These are phyloP conservation scores for Crocidura indochinensis DNA, from an alignment of 2,797 vertebrate species.

Conservation along the genomic window DNA sequence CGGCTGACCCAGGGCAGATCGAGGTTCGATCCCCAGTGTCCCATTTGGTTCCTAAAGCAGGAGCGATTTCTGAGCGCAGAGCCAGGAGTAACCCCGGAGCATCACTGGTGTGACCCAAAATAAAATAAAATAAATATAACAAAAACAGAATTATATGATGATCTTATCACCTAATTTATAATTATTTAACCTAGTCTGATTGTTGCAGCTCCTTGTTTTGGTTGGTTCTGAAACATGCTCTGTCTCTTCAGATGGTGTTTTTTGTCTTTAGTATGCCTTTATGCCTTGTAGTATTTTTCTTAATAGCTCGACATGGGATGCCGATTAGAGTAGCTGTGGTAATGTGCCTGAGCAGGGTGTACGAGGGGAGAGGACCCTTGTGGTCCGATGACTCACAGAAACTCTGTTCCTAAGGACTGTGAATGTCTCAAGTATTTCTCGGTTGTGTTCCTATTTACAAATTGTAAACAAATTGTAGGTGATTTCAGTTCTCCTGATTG, in stretches of 20 bases:
- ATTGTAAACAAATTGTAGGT: too few species aligned
- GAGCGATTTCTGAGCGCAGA: too few species aligned
- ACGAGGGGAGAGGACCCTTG: background rate
- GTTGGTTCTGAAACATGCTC: constrained; percentile 24
- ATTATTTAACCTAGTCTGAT: background rate
- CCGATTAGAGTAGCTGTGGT: constrained; percentile 15
- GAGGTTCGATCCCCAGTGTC: too few species aligned
- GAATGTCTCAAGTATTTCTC: constrained; percentile 28
- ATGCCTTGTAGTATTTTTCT: constrained; percentile 25
- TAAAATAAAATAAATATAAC: background rate
- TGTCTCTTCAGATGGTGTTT: constrained; percentile 32
- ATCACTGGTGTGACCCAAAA: too few species aligned
- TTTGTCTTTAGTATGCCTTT: constrained; percentile 41
- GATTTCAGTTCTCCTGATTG: constrained; percentile 3
- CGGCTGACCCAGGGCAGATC: too few species aligned
- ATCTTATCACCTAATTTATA: background rate
- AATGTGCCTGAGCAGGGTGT: background rate
- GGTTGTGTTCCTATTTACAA: background rate
- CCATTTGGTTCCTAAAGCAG: too few species aligned
- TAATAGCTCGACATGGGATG: background rate
- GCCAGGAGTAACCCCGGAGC: too few species aligned
- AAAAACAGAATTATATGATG: constrained; percentile 26
- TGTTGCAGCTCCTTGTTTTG: background rate
- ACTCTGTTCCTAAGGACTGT: background rate
- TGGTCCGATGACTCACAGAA: background rate